These are phyloP conservation scores for Helobdella robusta DNA, from an alignment of 2,888 invertebrate genomes.

Conservation along the genomic window DNA sequence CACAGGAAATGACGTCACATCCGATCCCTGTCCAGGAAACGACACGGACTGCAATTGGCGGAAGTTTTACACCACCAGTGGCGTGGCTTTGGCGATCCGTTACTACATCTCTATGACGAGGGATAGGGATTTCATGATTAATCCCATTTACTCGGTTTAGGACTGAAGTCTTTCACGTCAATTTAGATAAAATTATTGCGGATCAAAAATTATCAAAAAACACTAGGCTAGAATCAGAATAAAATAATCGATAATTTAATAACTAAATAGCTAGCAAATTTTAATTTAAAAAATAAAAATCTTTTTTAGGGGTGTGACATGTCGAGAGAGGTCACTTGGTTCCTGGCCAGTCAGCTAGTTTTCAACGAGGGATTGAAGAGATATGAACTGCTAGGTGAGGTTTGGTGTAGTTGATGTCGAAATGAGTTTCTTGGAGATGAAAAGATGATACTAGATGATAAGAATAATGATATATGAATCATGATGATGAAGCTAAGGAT, in stretches of 20 bases:
- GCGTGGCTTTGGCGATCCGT: constrained; percentile 41
- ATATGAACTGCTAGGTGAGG: constrained; percentile 43
- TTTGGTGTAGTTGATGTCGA: no score
- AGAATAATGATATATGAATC: no score
- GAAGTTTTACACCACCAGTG: constrained; percentile 40
- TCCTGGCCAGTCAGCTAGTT: constrained; percentile 39
- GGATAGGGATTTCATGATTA: constrained; percentile 39
- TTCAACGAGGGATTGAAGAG: constrained; percentile 35
- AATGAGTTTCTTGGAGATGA: no score
- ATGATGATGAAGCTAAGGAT: no score
- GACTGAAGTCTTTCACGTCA: no score
- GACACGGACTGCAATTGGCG: constrained; percentile 26
- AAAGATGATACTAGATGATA: no score
- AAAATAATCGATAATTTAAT: no score
- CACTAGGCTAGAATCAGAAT: no score
- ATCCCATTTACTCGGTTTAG: constrained; percentile 36
- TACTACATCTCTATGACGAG: constrained; percentile 44
- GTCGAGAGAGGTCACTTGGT: constrained; percentile 41
- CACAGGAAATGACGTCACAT: constrained; percentile 36
- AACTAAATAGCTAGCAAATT: no score
- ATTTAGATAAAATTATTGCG: no score
- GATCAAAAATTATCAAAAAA: no score
- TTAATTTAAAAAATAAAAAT: no score
- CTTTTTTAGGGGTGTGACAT: constrained; percentile 40
- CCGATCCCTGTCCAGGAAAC: constrained; percentile 25